Conservation (phyloP, 2,797 vertebrate species). For the Rhabdomys pumilio region DNA sequence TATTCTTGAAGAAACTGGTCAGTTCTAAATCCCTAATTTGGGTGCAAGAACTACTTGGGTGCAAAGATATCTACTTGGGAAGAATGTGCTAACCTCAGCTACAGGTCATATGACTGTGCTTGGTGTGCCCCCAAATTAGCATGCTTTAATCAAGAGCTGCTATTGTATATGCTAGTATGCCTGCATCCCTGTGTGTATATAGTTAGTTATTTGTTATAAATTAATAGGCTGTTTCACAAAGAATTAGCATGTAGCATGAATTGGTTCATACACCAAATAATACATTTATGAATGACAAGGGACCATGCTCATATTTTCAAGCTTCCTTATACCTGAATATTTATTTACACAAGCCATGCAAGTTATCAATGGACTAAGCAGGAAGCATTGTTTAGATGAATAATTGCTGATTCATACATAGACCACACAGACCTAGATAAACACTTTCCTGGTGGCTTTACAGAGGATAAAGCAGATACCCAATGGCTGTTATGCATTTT, state of each 20-base stretch:
- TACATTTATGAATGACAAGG: conserved; percentile 7
- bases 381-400: background rate
- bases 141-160: background rate
- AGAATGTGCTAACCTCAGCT: background rate
- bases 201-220: background rate
- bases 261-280: background rate
- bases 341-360: conserved; percentile 26
- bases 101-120: background rate
- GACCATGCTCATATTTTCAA: background rate
- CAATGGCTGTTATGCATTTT: conserved; percentile 7
- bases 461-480: background rate
- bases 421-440: background rate
- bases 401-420: conserved; percentile 15
- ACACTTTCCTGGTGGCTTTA: background rate
- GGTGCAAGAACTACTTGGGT: background rate
- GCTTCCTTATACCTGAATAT: background rate
- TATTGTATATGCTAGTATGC: background rate
- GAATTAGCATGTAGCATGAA: background rate
- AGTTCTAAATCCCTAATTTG: conserved; percentile 10
- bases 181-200: background rate
- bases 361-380: background rate
- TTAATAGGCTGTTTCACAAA: conserved; percentile 12
- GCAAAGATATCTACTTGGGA: background rate
- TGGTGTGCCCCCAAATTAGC: background rate
- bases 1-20: conserved; percentile 6